These are phyloP conservation scores for Hydrolagus colliei DNA, from an alignment of 2,797 vertebrate genomes.

Conservation along the genomic window DNA sequence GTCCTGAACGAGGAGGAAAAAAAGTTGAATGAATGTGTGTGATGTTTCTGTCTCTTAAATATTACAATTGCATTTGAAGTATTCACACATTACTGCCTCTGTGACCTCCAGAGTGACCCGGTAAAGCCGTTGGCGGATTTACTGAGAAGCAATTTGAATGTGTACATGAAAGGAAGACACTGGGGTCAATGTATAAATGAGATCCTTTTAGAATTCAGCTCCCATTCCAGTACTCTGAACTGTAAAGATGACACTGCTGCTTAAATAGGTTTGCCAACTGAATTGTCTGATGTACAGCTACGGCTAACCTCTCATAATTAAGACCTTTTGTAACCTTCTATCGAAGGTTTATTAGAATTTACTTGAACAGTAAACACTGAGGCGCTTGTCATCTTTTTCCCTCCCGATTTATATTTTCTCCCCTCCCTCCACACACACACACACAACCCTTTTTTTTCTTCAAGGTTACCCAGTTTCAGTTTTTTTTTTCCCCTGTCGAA, in stretches of 20 bases:
- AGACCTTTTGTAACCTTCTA: slow-evolving; percentile 13
- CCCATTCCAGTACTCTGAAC: neutral
- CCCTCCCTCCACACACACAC: too few species aligned
- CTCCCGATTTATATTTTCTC: neutral
- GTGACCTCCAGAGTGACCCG: slow-evolving; percentile 24
- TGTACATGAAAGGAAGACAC: slow-evolving; percentile 30
- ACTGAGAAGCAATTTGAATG: slow-evolving; percentile 33
- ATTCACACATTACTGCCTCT: slow-evolving; percentile 20
- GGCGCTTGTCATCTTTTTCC: neutral
- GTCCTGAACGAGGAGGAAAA: too few species aligned
- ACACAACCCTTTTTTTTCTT: neutral
- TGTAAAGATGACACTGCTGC: slow-evolving; percentile 29
- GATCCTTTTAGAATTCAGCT: slow-evolving; percentile 30
- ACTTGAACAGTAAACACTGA: slow-evolving; percentile 12
- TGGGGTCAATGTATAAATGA: slow-evolving; percentile 32
- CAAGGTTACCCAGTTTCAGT: neutral
- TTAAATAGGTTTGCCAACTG: slow-evolving; percentile 25
- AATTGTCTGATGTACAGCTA: slow-evolving; percentile 28
- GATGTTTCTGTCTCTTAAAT: neutral
- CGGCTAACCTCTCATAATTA: slow-evolving; percentile 15
- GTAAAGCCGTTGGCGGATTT: slow-evolving; percentile 27
- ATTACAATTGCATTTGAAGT: slow-evolving; percentile 26
- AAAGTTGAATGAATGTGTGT: too few species aligned
- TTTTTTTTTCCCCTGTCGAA: neutral
- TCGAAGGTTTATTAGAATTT: slow-evolving; percentile 10